Evolutionary conservation across 2,888 invertebrate genomes (phyloP).

Genomic region (Palloptera scutellata): DNA sequence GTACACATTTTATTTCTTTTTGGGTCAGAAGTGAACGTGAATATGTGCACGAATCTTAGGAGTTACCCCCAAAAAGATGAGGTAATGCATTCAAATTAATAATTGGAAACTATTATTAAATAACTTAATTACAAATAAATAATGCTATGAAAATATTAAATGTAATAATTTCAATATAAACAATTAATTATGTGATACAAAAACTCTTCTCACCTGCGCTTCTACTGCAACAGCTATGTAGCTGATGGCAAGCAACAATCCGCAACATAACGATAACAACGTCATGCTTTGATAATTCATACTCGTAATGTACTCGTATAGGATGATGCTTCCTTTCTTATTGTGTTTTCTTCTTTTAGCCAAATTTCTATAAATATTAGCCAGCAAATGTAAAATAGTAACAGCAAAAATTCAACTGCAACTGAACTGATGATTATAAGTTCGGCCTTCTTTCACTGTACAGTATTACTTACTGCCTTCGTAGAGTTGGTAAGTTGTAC

Average conservation of each 20-base stretch:
- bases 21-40: conserved; percentile 63
- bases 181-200: background rate
- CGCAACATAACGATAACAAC: conserved; percentile 23
- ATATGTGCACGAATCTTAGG: background rate
- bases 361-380: too few species aligned
- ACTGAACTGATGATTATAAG: conserved; percentile 15
- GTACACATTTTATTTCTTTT: conserved; percentile 42
- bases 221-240: conserved; percentile 42
- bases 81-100: background rate
- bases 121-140: background rate
- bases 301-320: too few species aligned
- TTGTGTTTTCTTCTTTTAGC: too few species aligned
- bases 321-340: too few species aligned
- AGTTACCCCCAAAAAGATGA: background rate
- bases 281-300: conserved; percentile 29
- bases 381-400: too few species aligned
- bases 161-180: background rate
- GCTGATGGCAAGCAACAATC: conserved; percentile 26
- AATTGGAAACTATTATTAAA: background rate
- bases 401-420: background rate
- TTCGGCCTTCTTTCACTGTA: background rate
- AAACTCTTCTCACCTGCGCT: conserved; percentile 50
- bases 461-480: conserved; percentile 33
- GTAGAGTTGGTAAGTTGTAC: conserved; percentile 49
- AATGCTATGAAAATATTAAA: background rate